Conservation (phyloP, 1,140 invertebrate species). For the Odontomachus brunneus region DNA sequence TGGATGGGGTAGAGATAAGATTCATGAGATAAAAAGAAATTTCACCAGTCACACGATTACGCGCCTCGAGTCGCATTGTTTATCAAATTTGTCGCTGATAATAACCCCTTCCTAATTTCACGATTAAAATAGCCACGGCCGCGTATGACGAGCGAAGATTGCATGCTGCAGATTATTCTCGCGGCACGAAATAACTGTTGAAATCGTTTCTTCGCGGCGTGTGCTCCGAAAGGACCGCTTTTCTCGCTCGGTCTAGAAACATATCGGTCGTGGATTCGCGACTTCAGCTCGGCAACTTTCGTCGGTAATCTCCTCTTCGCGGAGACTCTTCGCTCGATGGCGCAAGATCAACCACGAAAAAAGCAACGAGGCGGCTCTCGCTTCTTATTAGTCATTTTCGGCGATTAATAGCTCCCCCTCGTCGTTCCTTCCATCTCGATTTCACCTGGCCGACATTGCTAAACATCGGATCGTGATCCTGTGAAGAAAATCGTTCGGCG, state of each 20-base stretch:
- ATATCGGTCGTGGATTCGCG: not conserved
- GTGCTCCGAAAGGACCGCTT: not conserved
- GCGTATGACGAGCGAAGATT: slow-evolving; percentile 27
- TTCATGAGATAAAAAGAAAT: too few species aligned
- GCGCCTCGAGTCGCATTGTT: not conserved
- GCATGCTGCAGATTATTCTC: slow-evolving; percentile 37
- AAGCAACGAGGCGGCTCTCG: not conserved
- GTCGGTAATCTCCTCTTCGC: too few species aligned
- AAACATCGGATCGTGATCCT: slow-evolving; percentile 50
- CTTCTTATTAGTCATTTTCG: slow-evolving; percentile 39
- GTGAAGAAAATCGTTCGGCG: slow-evolving; percentile 7
- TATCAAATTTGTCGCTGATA: slow-evolving; percentile 7
- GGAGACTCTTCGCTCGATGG: not conserved
- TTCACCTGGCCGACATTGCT: slow-evolving; percentile 49
- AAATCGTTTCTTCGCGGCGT: slow-evolving; percentile 6
- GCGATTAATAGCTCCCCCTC: slow-evolving; percentile 24
- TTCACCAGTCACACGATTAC: not conserved
- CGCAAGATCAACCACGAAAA: slow-evolving; percentile 16
- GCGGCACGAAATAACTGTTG: slow-evolving; percentile 9
- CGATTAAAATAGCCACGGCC: slow-evolving; percentile 10
- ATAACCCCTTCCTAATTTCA: not conserved
- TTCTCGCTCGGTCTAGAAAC: slow-evolving; percentile 18
- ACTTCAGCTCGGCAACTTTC: not conserved
- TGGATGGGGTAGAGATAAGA: too few species aligned
- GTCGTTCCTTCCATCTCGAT: slow-evolving; percentile 29